phyloP scores from a whole-genome alignment of 1,140 invertebrate genomes.

The Adoxophyes honmai region DNA sequence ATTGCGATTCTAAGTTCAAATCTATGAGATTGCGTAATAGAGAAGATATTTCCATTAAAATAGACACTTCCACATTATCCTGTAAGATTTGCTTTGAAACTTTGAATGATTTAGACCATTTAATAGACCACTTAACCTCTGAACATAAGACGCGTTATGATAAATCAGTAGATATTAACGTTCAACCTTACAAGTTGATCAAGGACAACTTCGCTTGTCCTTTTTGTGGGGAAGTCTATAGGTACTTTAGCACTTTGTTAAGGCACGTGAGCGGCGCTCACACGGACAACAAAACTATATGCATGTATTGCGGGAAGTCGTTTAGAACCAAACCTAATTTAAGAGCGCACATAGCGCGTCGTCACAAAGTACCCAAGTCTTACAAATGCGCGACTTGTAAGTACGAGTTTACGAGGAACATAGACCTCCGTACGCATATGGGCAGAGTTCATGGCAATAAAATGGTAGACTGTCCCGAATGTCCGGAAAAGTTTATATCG shows the following conservation, averaged over 20 bases:
- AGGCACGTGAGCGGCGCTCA: constrained; percentile 48
- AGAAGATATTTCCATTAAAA: constrained; percentile 46
- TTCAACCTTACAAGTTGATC: constrained; percentile 46
- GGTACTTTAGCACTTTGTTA: constrained; percentile 48
- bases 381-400: constrained; percentile 42
- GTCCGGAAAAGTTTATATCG: constrained; percentile 46
- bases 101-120: constrained; percentile 29
- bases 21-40: constrained; percentile 46
- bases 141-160: constrained; percentile 46
- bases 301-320: constrained; percentile 47
- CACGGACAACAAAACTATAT: constrained; percentile 50
- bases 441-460: constrained; percentile 42
- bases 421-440: constrained; percentile 27
- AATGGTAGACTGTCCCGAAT: constrained; percentile 36
- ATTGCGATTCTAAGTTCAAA: constrained; percentile 46
- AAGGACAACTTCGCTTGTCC: constrained; percentile 52
- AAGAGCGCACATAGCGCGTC: constrained; percentile 38
- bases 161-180: constrained; percentile 31
- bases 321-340: constrained; percentile 49
- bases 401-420: constrained; percentile 33
- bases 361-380: constrained; percentile 28
- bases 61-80: constrained; percentile 44
- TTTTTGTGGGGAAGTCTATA: constrained; percentile 40
- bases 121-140: constrained; percentile 44
- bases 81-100: constrained; percentile 50